Evolutionary conservation across 2,888 invertebrate species (phyloP).

Genomic region (Pseudeuparius sepicola): DNA sequence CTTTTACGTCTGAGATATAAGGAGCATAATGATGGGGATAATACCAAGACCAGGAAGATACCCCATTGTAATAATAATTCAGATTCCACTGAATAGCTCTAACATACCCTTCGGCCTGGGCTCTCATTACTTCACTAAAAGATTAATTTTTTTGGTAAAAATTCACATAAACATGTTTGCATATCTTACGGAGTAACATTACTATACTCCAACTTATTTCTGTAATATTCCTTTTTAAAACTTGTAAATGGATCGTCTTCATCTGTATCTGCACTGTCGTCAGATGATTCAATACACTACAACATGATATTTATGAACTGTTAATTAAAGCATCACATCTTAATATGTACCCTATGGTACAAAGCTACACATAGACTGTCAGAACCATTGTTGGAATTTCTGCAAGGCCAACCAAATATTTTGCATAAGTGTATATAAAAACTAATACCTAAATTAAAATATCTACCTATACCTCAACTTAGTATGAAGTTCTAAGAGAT

Average conservation of each 20-base stretch:
- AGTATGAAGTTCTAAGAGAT: too few species aligned
- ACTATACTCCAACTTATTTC: conserved; percentile 73
- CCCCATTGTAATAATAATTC: conserved; percentile 92
- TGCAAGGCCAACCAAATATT: too few species aligned
- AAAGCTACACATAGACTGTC: too few species aligned
- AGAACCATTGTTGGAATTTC: too few species aligned
- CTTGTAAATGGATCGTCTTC: conserved; percentile 49
- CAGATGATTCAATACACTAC: conserved; percentile 21
- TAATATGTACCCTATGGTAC: too few species aligned
- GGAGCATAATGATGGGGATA: conserved; percentile 98
- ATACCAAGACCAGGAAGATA: conserved; percentile 97
- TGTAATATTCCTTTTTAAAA: conserved; percentile 89
- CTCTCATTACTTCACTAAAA: conserved; percentile 61
- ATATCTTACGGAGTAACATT: conserved; percentile 66
- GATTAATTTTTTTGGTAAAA: conserved; percentile 2
- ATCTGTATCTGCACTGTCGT: conserved; percentile 30
- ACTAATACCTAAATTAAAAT: too few species aligned
- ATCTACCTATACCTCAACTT: too few species aligned
- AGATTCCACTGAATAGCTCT: conserved; percentile 94
- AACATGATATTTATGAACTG: too few species aligned
- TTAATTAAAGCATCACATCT: too few species aligned
- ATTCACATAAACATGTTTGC: too few species aligned
- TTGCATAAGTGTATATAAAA: too few species aligned
- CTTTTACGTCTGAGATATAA: conserved; percentile 84
- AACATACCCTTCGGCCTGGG: conserved; percentile 83